Evolutionary conservation across 2,113 vertebrate species (phyloP), one percentile per base, ranked within the genome.

Genomic region (Orycteropus afer): DNA sequence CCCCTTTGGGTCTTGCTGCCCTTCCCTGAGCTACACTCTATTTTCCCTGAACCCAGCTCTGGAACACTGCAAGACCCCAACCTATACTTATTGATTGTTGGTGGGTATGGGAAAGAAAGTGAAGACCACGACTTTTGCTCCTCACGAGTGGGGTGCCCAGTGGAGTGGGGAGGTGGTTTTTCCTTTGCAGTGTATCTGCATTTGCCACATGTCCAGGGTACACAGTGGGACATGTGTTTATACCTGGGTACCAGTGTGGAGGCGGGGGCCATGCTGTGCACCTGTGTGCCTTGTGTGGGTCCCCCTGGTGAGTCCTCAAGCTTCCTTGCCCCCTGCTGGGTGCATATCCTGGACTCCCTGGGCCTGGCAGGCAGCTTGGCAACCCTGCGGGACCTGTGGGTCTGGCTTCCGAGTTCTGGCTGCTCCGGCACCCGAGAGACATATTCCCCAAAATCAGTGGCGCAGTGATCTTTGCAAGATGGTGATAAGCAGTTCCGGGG

Each of bases 401-500:
- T 51, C 84, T 89, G 8, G 49, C 84, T 92, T 47, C 53, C 0
- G 1, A 29, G 37, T 0, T 7, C 71, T 67, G 34, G 32, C 71
- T 88, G 63, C 23, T 0, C 0, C 4, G 32, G 7, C 4, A 32
- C 0, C 22, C 11, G 7, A 40, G 81, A 1, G 63, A 20, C 37
- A 27, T 11, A 1, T 71, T 90, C 42, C 67, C 67, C 40, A 91
- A 59, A 23, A 90, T 12, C 20, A 8, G 34, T 51, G 90, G 49
- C 11, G 7, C 5, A 8, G 5, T 0, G 71, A 69, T 81, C 67
- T 37, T 71, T 61, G 0, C 7, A 25, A 76, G 97, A 84, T 49
- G 71, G 96, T 5, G 79, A 84, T 61, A 13, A 92, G 90, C 61
- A 7, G 76, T 96, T 91, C 71, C 86, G 88, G 45, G 55, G 0